A percentile compares a stretch with the other conserved stretches of the same genome.
Conservation (phyloP, 2,113 vertebrate genomes). For the Verasper variegatus region DNA sequence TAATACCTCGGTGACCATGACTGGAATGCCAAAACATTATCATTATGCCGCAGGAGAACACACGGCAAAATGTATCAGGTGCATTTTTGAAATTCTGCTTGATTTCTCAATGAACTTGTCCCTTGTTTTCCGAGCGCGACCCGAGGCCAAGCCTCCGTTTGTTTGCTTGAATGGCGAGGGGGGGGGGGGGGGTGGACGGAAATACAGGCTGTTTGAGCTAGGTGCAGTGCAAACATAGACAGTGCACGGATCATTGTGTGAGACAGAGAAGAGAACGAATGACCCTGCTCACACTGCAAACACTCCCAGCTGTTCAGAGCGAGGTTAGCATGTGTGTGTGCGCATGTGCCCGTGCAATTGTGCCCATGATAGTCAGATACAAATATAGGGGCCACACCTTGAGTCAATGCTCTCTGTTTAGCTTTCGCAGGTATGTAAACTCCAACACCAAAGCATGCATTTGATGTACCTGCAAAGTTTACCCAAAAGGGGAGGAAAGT, state of each 20-base stretch:
- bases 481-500: conserved; percentile 74
- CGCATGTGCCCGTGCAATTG: conserved; percentile 40
- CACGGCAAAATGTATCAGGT: conserved; percentile 37
- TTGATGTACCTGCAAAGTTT: conserved; percentile 76
- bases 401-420: conserved; percentile 79
- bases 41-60: conserved; percentile 13
- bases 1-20: conserved; percentile 58
- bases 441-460: conserved; percentile 68
- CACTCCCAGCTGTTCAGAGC: conserved; percentile 77
- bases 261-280: conserved; percentile 59
- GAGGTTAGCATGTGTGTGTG: neutral
- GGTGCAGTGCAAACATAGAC: conserved; percentile 79
- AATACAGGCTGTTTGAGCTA: conserved; percentile 77
- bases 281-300: conserved; percentile 72
- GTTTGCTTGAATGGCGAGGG: conserved; percentile 57
- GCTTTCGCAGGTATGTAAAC: conserved; percentile 78
- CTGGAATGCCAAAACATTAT: conserved; percentile 56
- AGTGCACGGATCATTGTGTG: conserved; percentile 74
- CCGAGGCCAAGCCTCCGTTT: conserved; percentile 62
- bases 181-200: conserved; percentile 35
- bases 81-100: conserved; percentile 55
- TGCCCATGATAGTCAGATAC: conserved; percentile 65
- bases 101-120: conserved; percentile 79
- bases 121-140: conserved; percentile 56
- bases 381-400: conserved; percentile 77